phyloP scores from a whole-genome alignment of 2,888 invertebrate species.

The Corythucha ciliata region DNA sequence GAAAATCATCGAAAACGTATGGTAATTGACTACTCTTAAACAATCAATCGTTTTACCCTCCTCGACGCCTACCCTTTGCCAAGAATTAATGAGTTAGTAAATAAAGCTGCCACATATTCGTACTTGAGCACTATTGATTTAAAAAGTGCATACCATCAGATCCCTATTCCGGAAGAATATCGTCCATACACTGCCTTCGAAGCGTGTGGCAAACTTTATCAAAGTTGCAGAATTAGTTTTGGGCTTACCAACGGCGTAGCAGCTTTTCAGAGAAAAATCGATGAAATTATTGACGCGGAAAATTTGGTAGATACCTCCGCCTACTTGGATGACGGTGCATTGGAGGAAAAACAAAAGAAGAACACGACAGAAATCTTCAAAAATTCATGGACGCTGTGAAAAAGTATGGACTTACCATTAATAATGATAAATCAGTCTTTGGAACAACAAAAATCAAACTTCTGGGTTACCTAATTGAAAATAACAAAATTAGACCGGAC shows the following conservation, averaged over 20 bases:
- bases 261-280: constrained; percentile 12
- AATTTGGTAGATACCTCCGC: constrained; percentile 3
- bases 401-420: constrained; percentile 16
- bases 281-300: constrained; percentile 4
- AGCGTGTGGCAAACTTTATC: constrained; percentile 7
- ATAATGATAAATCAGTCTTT: constrained; percentile 19
- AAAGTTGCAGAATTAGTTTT: constrained; percentile 1
- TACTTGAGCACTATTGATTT: constrained; percentile 5
- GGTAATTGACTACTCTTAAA: constrained; percentile 19
- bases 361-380: constrained; percentile 14
- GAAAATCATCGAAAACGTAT: constrained; percentile 6
- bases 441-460: constrained; percentile 6
- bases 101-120: constrained; percentile 5
- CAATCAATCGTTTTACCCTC: constrained; percentile 7
- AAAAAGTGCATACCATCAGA: constrained; percentile 14
- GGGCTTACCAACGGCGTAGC: constrained; percentile 12
- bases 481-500: constrained; percentile 19
- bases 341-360: constrained; percentile 8
- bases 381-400: background rate
- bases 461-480: constrained; percentile 12
- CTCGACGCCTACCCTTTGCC: constrained; percentile 16
- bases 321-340: constrained; percentile 22
- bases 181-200: constrained; percentile 17
- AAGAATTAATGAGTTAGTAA: constrained; percentile 2
- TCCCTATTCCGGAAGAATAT: constrained; percentile 10